Percentiles rank a stretch among this genome's conserved stretches.
Conservation (phyloP, 1,140 invertebrate genomes). For the Heliconius hermathena region DNA sequence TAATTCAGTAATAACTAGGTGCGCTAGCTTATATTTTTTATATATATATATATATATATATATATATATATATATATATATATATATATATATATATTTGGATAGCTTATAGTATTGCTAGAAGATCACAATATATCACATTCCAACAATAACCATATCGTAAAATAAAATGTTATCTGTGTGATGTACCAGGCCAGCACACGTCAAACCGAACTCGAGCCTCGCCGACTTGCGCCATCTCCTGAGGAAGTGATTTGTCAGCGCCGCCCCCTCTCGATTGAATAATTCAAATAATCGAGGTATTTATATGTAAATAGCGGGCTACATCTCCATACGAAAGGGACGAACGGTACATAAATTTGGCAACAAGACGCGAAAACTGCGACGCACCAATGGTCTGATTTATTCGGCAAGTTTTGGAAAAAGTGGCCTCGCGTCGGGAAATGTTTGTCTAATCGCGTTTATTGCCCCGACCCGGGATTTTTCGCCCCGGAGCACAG, state of each 20-base stretch:
- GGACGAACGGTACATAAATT: constrained; percentile 81
- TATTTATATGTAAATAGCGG: constrained; percentile 81
- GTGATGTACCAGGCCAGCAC: constrained; percentile 41
- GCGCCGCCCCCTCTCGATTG: constrained; percentile 81
- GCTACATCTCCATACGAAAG: constrained; percentile 81
- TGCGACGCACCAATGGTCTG: constrained; percentile 78
- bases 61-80: too few relatives aligned
- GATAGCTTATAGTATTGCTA: not conserved
- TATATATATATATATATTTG: not conserved
- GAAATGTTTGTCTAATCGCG: constrained; percentile 81
- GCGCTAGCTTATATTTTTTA: not conserved
- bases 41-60: too few relatives aligned
- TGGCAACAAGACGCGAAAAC: constrained; percentile 79
- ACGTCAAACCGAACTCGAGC: constrained; percentile 70
- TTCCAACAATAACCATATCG: not conserved
- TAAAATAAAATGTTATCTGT: constrained; percentile 38
- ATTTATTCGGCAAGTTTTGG: constrained; percentile 79
- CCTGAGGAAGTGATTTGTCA: constrained; percentile 81
- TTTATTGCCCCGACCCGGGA: constrained; percentile 67
- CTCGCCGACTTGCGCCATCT: constrained; percentile 73
- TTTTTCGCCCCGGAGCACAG: constrained; percentile 65
- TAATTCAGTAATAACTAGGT: too few relatives aligned
- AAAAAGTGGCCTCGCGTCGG: constrained; percentile 77
- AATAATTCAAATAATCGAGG: constrained; percentile 82
- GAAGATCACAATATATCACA: not conserved